Conservation (phyloP, 2,113 vertebrate genomes). For the Polypterus senegalus region DNA sequence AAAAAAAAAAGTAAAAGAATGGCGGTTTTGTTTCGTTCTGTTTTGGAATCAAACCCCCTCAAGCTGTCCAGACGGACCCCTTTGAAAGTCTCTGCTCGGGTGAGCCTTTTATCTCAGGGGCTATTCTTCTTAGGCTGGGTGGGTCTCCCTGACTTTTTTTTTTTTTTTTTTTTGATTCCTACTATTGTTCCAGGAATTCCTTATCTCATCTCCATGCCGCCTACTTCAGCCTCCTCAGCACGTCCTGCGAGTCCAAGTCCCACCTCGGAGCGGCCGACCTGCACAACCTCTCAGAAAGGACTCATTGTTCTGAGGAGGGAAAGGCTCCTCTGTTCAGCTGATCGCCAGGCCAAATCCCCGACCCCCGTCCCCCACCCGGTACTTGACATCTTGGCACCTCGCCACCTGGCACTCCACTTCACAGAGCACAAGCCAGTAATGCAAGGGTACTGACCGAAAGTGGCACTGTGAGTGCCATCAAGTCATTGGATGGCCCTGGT, state of each 20-base stretch:
- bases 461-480: too few species aligned
- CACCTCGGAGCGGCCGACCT: conserved; percentile 32
- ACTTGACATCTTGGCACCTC: conserved; percentile 22
- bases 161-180: conserved; percentile 63
- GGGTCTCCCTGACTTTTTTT: conserved; percentile 51
- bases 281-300: conserved; percentile 30
- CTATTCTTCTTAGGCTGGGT: conserved; percentile 55
- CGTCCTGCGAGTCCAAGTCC: conserved; percentile 49
- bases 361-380: not conserved
- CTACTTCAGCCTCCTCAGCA: conserved; percentile 45
- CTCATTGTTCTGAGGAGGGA: conserved; percentile 25
- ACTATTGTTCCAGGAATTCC: conserved; percentile 64
- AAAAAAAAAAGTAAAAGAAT: too few species aligned
- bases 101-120: conserved; percentile 26
- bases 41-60: too few species aligned
- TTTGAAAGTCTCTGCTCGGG: conserved; percentile 12
- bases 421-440: too few species aligned
- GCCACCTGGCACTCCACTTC: conserved; percentile 35
- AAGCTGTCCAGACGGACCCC: not conserved
- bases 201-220: conserved; percentile 69
- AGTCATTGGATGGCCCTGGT: too few species aligned
- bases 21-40: too few species aligned
- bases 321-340: conserved; percentile 4
- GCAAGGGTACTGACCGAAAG: too few species aligned
- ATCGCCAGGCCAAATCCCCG: too few species aligned